These are phyloP conservation scores for Cyanoderma ruficeps DNA, from an alignment of 2,113 vertebrate species.

Conservation along the genomic window DNA sequence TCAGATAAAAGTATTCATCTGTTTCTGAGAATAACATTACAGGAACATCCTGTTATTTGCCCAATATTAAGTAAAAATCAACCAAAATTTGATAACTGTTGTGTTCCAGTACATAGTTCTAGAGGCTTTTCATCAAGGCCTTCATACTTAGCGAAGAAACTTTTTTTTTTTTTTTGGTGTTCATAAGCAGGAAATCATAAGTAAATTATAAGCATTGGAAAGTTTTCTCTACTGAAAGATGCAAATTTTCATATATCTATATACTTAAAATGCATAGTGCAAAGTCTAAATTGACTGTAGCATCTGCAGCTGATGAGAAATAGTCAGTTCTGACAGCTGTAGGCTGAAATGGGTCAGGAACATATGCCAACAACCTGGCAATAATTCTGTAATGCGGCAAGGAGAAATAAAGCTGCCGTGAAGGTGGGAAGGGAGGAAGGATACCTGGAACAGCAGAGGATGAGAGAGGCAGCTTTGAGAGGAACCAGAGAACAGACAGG, in stretches of 20 bases:
- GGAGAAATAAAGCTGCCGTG: not conserved
- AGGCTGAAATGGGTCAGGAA: not conserved
- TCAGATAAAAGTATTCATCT: not conserved
- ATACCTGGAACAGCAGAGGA: not conserved
- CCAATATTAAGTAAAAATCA: not conserved
- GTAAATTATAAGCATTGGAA: not conserved
- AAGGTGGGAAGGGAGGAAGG: not conserved
- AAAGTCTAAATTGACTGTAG: not conserved
- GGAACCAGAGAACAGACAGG: not conserved
- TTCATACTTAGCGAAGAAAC: not conserved
- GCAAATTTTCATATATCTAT: not conserved
- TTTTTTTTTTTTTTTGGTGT: not conserved
- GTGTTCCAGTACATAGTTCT: not conserved
- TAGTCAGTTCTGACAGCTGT: not conserved
- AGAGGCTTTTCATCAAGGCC: not conserved
- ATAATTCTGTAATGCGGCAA: not conserved
- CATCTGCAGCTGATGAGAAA: not conserved
- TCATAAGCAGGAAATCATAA: not conserved
- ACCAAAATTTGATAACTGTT: not conserved
- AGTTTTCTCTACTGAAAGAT: not conserved
- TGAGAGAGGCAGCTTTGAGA: not conserved
- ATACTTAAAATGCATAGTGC: not conserved
- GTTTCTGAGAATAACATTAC: not conserved
- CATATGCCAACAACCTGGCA: not conserved
- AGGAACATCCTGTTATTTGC: not conserved